A percentile compares a stretch with the other conserved stretches of the same genome.
These are phyloP conservation scores for Pseudococcus jackbeardsleyi DNA, from an alignment of 2,888 invertebrate genomes.

Conservation along the genomic window DNA sequence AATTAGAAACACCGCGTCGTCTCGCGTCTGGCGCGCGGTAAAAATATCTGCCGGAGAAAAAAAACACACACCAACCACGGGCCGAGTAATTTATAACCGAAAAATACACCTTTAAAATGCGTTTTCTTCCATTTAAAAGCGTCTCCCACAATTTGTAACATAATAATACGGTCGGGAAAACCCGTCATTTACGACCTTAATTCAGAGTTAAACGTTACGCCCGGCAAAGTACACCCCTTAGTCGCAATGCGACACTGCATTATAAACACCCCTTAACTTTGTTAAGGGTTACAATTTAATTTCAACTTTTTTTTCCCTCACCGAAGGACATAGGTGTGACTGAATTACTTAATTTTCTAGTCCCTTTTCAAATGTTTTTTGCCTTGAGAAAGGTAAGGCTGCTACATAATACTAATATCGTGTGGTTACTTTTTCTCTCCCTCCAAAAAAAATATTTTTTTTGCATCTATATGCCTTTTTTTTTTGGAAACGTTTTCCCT, in stretches of 20 bases:
- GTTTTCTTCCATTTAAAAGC: conserved; percentile 52
- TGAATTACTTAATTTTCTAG: conserved; percentile 42
- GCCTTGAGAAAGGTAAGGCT: conserved; percentile 9
- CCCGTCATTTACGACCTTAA: conserved; percentile 59
- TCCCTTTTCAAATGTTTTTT: conserved; percentile 30
- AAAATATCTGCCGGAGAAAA: neutral
- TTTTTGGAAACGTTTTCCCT: neutral
- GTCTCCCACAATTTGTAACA: conserved; percentile 56
- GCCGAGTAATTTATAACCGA: conserved; percentile 45
- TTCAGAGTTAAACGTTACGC: conserved; percentile 58
- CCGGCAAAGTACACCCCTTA: conserved; percentile 51
- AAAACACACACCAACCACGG: neutral
- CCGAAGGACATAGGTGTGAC: conserved; percentile 40
- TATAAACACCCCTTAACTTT: conserved; percentile 45
- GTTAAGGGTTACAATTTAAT: conserved; percentile 59
- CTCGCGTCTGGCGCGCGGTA: neutral
- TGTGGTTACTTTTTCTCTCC: neutral
- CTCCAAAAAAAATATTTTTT: neutral
- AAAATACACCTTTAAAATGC: conserved; percentile 50
- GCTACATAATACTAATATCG: conserved; percentile 27
- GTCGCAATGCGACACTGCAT: conserved; percentile 58
- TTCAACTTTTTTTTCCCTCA: conserved; percentile 42
- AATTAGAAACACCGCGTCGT: neutral
- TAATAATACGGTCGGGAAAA: conserved; percentile 52
- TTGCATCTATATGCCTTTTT: neutral